Conservation (phyloP, 2,888 invertebrate species). For the Drosophila neonasuta region DNA sequence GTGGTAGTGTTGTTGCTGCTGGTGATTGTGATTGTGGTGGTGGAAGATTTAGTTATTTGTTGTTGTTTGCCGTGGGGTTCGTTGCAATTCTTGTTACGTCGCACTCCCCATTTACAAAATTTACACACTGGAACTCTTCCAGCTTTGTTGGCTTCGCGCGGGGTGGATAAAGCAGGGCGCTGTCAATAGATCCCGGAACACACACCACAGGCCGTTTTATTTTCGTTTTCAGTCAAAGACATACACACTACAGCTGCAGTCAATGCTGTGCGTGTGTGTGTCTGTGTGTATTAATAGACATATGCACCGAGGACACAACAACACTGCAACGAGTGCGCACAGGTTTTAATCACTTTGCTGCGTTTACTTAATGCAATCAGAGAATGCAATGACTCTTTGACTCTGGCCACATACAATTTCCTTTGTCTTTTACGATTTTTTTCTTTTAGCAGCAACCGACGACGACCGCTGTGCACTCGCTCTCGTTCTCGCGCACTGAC, state of each 20-base stretch:
- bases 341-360: slow-evolving; percentile 14
- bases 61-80: slow-evolving; percentile 48
- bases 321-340: slow-evolving; percentile 4
- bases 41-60: slow-evolving; percentile 54
- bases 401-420: slow-evolving; percentile 37
- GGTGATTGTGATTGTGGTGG: slow-evolving; percentile 42
- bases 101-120: slow-evolving; percentile 6
- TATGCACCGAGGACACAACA: slow-evolving; percentile 6
- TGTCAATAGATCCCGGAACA: slow-evolving; percentile 45
- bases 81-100: slow-evolving; percentile 57
- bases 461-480: slow-evolving; percentile 43
- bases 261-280: slow-evolving; percentile 1
- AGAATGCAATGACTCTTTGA: slow-evolving; percentile 33
- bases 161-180: slow-evolving; percentile 47
- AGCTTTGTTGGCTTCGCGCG: slow-evolving; percentile 48
- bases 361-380: slow-evolving; percentile 29
- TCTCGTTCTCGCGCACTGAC: slow-evolving; percentile 34
- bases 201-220: slow-evolving; percentile 55
- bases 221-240: slow-evolving; percentile 61
- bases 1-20: slow-evolving; percentile 28
- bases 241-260: slow-evolving; percentile 32
- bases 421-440: slow-evolving; percentile 57
- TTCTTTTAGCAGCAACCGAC: slow-evolving; percentile 40
- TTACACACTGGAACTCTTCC: slow-evolving; percentile 26
- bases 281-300: slow-evolving; percentile 36